A percentile compares a stretch with the other conserved stretches of the same genome.
Conservation (phyloP, 2,797 vertebrate species). For the Taeniopygia guttata region DNA sequence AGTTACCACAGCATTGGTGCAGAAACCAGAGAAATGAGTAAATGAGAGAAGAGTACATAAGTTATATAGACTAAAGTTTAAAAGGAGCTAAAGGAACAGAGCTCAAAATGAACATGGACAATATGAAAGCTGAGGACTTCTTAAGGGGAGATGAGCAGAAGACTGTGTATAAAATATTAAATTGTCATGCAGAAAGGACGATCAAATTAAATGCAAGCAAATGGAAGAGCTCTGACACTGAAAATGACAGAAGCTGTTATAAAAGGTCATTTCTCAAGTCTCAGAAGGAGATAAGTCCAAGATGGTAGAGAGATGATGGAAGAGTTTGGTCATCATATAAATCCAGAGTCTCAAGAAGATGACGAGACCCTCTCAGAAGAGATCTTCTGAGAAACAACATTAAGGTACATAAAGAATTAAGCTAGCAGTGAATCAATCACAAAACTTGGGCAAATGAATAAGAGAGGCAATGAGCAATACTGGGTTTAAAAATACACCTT, state of each 20-base stretch:
- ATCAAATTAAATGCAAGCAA: background rate
- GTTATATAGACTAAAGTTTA: background rate
- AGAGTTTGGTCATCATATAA: background rate
- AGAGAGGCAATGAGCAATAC: background rate
- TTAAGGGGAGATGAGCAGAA: background rate
- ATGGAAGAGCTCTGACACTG: background rate
- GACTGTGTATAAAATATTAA: background rate
- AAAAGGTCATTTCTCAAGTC: background rate
- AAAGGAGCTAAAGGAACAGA: background rate
- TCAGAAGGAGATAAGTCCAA: background rate
- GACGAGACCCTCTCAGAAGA: background rate
- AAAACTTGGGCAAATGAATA: background rate
- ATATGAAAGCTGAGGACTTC: background rate
- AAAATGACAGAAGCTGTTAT: constrained; percentile 5
- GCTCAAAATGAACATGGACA: background rate
- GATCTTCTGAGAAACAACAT: background rate
- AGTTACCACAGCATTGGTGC: background rate
- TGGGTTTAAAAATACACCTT: background rate
- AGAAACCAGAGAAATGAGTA: background rate
- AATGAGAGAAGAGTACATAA: background rate
- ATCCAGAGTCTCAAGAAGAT: background rate
- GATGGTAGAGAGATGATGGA: background rate
- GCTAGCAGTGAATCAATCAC: background rate
- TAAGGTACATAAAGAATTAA: background rate
- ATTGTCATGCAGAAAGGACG: background rate